These are phyloP conservation scores for Mohoua ochrocephala DNA, from an alignment of 2,113 vertebrate genomes.

Conservation along the genomic window DNA sequence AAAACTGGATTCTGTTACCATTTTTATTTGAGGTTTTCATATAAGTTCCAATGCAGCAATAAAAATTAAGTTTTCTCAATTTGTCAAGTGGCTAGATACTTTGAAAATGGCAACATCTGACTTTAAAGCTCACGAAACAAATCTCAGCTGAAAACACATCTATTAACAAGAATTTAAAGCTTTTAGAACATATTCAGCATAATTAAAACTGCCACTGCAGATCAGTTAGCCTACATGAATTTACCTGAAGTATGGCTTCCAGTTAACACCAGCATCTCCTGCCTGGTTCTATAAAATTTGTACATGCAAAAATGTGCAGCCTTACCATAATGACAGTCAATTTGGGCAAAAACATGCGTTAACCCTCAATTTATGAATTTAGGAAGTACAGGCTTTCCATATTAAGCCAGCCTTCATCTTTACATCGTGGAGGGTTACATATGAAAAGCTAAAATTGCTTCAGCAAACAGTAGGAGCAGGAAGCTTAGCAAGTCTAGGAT, in stretches of 20 bases:
- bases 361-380: neutral
- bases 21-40: neutral
- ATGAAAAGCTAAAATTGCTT: neutral
- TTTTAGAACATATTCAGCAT: neutral
- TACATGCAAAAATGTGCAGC: neutral
- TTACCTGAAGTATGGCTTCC: neutral
- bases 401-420: neutral
- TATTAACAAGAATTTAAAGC: neutral
- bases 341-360: neutral
- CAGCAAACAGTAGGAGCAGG: neutral
- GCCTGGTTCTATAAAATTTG: neutral
- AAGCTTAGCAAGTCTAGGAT: neutral
- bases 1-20: neutral
- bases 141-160: neutral
- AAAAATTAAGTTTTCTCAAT: neutral
- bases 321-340: neutral
- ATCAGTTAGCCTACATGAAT: neutral
- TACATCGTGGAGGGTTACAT: neutral
- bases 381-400: neutral
- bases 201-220: neutral
- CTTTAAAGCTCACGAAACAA: neutral
- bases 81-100: neutral
- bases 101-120: neutral
- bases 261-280: neutral
- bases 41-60: neutral